Percentiles rank a stretch among this genome's conserved stretches.
These are phyloP conservation scores for Porites evermanni DNA, from an alignment of 92 coral and sea anemone species.

Conservation along the genomic window DNA sequence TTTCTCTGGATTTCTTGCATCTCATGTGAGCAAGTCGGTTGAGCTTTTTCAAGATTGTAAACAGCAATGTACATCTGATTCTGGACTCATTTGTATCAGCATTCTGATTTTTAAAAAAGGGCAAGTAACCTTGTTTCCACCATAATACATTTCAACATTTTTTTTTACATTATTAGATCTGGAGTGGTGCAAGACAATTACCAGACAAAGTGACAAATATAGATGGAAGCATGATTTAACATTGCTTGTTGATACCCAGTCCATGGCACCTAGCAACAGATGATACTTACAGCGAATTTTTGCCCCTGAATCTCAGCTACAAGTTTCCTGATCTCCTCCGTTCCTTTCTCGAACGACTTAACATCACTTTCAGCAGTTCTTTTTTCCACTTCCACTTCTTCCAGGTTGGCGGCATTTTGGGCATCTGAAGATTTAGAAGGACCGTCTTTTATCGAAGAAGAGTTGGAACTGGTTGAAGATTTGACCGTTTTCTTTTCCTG, in stretches of 20 bases:
- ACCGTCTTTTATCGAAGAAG: slow-evolving; percentile 57
- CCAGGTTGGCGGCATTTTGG: slow-evolving; percentile 43
- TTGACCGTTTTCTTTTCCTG: slow-evolving; percentile 80
- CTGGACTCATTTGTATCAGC: slow-evolving; percentile 77
- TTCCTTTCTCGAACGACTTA: slow-evolving; percentile 78
- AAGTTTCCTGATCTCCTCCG: slow-evolving; percentile 84
- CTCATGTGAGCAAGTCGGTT: slow-evolving; percentile 91
- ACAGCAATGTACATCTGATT: slow-evolving; percentile 84
- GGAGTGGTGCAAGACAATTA: too few relatives aligned
- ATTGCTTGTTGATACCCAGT: not conserved
- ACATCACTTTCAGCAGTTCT: slow-evolving; percentile 80
- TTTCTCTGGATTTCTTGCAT: slow-evolving; percentile 89
- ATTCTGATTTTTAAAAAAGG: slow-evolving; percentile 40
- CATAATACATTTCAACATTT: too few relatives aligned
- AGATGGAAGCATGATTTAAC: too few relatives aligned
- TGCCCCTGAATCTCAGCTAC: slow-evolving; percentile 84
- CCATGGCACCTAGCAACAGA: too few relatives aligned
- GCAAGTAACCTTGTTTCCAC: too few relatives aligned
- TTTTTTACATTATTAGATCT: too few relatives aligned
- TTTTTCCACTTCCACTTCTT: slow-evolving; percentile 79
- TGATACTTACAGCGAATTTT: slow-evolving; percentile 67
- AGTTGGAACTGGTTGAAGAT: slow-evolving; percentile 41
- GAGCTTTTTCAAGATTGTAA: slow-evolving; percentile 83
- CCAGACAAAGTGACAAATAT: too few relatives aligned
- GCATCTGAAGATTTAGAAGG: slow-evolving; percentile 54